A percentile compares a stretch with the other conserved stretches of the same genome.
phyloP scores from a whole-genome alignment of 2,888 invertebrate species.

The Cataglyphis rosenhaueri region DNA sequence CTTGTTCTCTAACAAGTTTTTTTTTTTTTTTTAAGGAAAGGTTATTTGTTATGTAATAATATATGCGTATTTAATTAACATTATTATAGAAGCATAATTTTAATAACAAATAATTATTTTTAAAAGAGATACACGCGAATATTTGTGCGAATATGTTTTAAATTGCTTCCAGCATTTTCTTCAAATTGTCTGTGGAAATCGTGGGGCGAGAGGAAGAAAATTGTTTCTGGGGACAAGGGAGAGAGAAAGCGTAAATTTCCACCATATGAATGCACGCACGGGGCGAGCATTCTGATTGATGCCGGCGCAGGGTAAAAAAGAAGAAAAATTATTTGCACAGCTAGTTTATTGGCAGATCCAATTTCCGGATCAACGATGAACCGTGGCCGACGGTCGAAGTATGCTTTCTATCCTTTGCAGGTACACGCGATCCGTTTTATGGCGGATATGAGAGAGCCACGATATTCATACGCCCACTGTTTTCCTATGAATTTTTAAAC shows the following conservation, averaged over 20 bases:
- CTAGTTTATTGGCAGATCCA: conserved; percentile 66
- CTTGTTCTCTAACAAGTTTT: background rate
- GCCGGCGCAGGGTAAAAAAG: conserved; percentile 26
- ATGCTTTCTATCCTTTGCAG: conserved; percentile 63
- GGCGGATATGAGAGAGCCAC: conserved; percentile 71
- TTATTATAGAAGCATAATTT: background rate
- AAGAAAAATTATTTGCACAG: conserved; percentile 71
- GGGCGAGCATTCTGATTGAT: conserved; percentile 49
- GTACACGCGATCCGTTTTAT: conserved; percentile 69
- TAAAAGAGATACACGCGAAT: too few species aligned
- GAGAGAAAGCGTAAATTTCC: conserved; percentile 56
- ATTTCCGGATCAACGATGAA: conserved; percentile 69
- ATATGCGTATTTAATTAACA: background rate
- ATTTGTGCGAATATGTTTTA: background rate
- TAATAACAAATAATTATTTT: background rate
- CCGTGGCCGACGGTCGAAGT: conserved; percentile 63
- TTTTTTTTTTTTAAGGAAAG: background rate
- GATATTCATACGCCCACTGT: conserved; percentile 58
- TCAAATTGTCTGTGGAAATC: background rate
- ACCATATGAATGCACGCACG: conserved; percentile 56
- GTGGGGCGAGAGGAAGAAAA: conserved; percentile 52
- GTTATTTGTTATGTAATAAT: background rate
- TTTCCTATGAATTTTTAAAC: conserved; percentile 70
- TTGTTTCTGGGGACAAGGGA: conserved; percentile 52
- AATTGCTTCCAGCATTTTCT: background rate